phyloP scores from a whole-genome alignment of 2,113 vertebrate species.

The Oxyruncus cristatus region DNA sequence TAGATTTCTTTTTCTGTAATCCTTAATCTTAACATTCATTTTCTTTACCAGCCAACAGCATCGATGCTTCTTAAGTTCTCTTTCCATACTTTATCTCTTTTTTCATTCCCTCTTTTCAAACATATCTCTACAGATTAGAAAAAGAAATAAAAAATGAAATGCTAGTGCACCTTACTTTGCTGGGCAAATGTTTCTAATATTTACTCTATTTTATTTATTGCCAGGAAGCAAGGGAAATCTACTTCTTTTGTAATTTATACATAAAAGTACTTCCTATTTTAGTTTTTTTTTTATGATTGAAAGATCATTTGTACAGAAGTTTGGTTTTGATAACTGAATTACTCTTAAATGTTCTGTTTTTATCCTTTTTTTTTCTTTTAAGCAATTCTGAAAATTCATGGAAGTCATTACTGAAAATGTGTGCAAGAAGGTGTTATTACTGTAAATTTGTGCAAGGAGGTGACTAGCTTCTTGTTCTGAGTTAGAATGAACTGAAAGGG shows the following conservation, averaged over 20 bases:
- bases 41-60: background rate
- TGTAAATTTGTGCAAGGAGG: background rate
- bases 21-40: background rate
- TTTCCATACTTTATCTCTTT: background rate
- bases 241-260: background rate
- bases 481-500: background rate
- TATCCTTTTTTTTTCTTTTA: background rate
- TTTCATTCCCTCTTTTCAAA: background rate
- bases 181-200: background rate
- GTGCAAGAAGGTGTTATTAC: background rate
- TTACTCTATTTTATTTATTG: background rate
- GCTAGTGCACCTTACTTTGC: background rate
- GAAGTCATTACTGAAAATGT: background rate
- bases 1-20: background rate
- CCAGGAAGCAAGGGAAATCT: background rate
- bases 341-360: background rate
- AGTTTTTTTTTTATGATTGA: background rate
- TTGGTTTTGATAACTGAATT: background rate
- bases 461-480: background rate
- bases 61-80: background rate
- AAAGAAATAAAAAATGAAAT: background rate
- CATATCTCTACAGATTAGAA: background rate
- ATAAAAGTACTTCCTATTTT: background rate
- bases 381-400: background rate
- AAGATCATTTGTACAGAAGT: background rate